A percentile compares a stretch with the other conserved stretches of the same genome.
These are phyloP conservation scores for Cynocephalus volans DNA, from an alignment of 2,113 vertebrate species.

Conservation along the genomic window DNA sequence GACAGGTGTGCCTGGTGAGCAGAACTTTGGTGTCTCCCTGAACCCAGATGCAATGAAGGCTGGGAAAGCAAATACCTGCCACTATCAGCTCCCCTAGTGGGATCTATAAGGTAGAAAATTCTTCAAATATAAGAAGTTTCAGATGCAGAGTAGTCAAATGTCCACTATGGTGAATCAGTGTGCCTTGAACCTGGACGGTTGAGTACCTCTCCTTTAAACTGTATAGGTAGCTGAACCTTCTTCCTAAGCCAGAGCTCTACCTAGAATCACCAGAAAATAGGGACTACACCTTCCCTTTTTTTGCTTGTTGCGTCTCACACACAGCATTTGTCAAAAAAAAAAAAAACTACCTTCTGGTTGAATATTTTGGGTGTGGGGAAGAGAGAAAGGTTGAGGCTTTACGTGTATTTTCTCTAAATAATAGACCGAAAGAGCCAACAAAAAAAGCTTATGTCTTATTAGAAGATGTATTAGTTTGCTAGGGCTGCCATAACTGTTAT, in stretches of 20 bases:
- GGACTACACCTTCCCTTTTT: not conserved
- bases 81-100: not conserved
- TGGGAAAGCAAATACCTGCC: not conserved
- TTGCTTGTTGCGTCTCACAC: not conserved
- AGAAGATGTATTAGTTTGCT: not conserved
- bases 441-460: not conserved
- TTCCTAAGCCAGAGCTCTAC: not conserved
- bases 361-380: not conserved
- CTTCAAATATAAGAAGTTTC: not conserved
- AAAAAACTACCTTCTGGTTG: not conserved
- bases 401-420: not conserved
- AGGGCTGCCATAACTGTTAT: not conserved
- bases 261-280: not conserved
- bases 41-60: not conserved
- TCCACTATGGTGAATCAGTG: not conserved
- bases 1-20: not conserved
- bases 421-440: not conserved
- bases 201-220: not conserved
- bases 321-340: not conserved
- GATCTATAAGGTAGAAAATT: not conserved
- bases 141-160: not conserved
- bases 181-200: not conserved
- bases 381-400: not conserved
- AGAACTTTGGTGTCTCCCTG: not conserved
- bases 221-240: not conserved